Base-by-base conservation (phyloP, 2,113 vertebrate genomes). In the Urocitellus parryii region DNA sequence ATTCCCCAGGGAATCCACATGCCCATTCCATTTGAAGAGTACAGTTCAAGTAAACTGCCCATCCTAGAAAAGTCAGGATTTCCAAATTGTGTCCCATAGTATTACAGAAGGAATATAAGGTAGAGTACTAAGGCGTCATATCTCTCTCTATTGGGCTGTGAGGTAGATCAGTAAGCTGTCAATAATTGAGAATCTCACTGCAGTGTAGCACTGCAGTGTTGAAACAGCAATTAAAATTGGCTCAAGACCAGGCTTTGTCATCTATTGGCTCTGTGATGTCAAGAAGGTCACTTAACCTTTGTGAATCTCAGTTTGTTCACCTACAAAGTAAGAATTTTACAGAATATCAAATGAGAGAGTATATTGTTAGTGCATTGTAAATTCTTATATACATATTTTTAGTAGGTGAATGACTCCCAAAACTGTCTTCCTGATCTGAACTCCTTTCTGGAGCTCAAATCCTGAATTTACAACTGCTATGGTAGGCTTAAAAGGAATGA, bases 381-480 rank as follows among this genome's bases (percentile, higher is more conserved):
- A 83, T 79, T 76, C 70, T 74, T 13, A 58, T 81, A 76, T 32
- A 27, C 12, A 51, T 51, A 13, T 51, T 53, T 84, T 79, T 82
- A 91, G 45, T 72, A 83, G 32, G 16, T 87, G 56, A 14, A 20
- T 94, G 27, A 5, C 17, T 92, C 48, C n/a, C 22, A 4, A 90
- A 87, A 68, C 39, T 32, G 0, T 72, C n/a, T 56, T 87, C 7
- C 27, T 92, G 16, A 76, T 65, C 32, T 13, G 8, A 96, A 51
- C 8, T 70, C 5, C 7, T 82, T 48, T 76, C 63, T 83, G 37
- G 48, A 92, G 48, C 27, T 67, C 22, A 87, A 83, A 90, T 94
- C 10, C 48, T 78, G 94, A 95, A 94, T 90, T 90, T 80, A 95
- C 18, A 87, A 16, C 13, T 61, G 39, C 42, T 78, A 78, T 82